Base-by-base conservation (phyloP, 2,888 invertebrate species). In the Caenorhabditis sp. region DNA sequence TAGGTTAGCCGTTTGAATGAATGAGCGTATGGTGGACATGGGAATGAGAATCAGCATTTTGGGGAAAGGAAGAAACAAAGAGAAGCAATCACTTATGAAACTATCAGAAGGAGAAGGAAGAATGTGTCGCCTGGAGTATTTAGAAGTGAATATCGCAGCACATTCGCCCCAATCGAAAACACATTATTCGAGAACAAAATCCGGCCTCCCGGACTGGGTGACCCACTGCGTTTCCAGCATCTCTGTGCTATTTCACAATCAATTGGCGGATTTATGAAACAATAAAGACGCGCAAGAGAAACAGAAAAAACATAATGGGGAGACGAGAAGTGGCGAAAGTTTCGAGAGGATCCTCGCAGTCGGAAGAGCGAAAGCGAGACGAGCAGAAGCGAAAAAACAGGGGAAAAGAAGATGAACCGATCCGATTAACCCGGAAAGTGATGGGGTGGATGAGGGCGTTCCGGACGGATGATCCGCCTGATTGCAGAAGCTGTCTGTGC, bases 251-350 rank as follows among this genome's bases (percentile, higher is more conserved):
- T 62, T 55, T 62, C 32, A 28, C 20, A 26, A 76, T 68, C 47
- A 68, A 67, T 76, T 67, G 76, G 51, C 76, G 76, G 68, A 68
- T 68, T 76, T 68, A 53, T 68, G 76, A 76, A 76, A 76, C 67
- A 68, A 76, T 76, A 65, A 72, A 65, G 51, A 60, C 35, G 60
- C 47, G 50, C 47, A 71, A 28, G 61, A 61, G 70, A 61, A 26
- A 37, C 20, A 37, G 28, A 60, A 69, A 35, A 51, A 61, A 58
- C 51, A 56, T 44, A 71, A 64, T 62, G 40, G 55, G 5, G 32
- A 32, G 55, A 53, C 18, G 44, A 70, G 37, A 56, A 56, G 60
- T 60, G 60, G 60, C 60, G 60, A 60, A 60, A 60, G 44, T 44
- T 60, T 55, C 47, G 55, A 35, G 64, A 61, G 44, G 50, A 40